phyloP scores from a whole-genome alignment of 1,140 invertebrate genomes.

The Caenorhabditis brenneri region DNA sequence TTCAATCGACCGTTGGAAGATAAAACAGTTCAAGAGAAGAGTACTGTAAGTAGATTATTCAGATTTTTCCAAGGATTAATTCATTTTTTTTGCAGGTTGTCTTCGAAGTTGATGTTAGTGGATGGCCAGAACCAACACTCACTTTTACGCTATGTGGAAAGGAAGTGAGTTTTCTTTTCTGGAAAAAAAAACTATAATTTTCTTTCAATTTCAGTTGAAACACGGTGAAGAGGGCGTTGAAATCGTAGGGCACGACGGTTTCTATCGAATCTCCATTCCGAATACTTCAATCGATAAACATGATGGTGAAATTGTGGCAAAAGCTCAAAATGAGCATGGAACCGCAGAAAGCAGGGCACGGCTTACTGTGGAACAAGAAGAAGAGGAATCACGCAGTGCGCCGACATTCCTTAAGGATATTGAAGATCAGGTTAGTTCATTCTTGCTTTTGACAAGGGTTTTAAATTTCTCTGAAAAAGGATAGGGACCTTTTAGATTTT shows the following conservation, averaged over 20 bases:
- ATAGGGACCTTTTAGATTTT: too few relatives aligned
- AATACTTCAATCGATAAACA: constrained; percentile 63
- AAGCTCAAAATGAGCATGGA: constrained; percentile 65
- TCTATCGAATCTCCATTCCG: constrained; percentile 61
- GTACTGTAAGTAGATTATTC: constrained; percentile 28
- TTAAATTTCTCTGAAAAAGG: too few relatives aligned
- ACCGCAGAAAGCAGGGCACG: constrained; percentile 66
- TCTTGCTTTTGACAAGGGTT: too few relatives aligned
- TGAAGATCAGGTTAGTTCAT: constrained; percentile 67
- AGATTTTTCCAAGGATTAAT: not conserved
- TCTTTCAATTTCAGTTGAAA: constrained; percentile 52
- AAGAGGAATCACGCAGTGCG: constrained; percentile 66
- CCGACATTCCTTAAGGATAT: constrained; percentile 71
- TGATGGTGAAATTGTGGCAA: constrained; percentile 66
- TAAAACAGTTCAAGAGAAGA: constrained; percentile 63
- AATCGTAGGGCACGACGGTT: constrained; percentile 63
- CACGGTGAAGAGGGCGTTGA: constrained; percentile 65
- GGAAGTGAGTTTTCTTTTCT: constrained; percentile 19
- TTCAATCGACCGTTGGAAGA: constrained; percentile 68
- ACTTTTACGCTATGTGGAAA: constrained; percentile 53
- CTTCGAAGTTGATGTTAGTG: constrained; percentile 70
- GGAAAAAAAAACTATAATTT: not conserved
- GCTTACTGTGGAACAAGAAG: constrained; percentile 65
- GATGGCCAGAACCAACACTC: constrained; percentile 71
- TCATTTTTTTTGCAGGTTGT: constrained; percentile 42